These are phyloP conservation scores for Petrophora chlorosata DNA, from an alignment of 2,888 invertebrate genomes.

Conservation along the genomic window DNA sequence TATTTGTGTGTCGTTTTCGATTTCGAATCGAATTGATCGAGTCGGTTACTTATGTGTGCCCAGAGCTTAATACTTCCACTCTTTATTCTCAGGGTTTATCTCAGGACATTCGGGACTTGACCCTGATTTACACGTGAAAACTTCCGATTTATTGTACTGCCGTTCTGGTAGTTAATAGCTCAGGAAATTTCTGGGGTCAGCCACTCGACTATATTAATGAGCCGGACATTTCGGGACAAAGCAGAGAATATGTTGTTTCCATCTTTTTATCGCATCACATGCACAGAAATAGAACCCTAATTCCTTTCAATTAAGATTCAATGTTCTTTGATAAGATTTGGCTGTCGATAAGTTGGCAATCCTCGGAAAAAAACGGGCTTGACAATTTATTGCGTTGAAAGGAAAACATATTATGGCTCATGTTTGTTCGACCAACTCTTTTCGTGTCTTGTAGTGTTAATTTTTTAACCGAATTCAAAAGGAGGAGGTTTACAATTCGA, in stretches of 20 bases:
- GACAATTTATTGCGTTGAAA: slow-evolving; percentile 22
- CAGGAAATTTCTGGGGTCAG: slow-evolving; percentile 64
- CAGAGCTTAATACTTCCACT: slow-evolving; percentile 1
- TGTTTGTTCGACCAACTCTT: slow-evolving; percentile 18
- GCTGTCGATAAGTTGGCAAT: slow-evolving; percentile 34
- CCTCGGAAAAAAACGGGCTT: slow-evolving; percentile 12
- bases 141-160: slow-evolving; percentile 66
- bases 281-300: not conserved
- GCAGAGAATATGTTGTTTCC: slow-evolving; percentile 52
- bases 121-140: slow-evolving; percentile 75
- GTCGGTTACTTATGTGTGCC: not conserved
- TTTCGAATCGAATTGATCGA: too few relatives aligned
- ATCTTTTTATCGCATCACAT: slow-evolving; percentile 39
- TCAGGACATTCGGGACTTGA: slow-evolving; percentile 61
- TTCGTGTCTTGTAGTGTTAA: slow-evolving; percentile 9
- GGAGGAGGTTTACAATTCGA: too few relatives aligned
- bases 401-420: slow-evolving; percentile 19
- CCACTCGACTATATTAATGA: slow-evolving; percentile 68
- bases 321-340: not conserved
- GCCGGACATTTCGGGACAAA: slow-evolving; percentile 50
- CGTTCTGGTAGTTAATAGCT: slow-evolving; percentile 67
- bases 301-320: slow-evolving; percentile 3
- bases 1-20: too few relatives aligned
- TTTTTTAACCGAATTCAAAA: too few relatives aligned
- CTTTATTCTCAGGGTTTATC: slow-evolving; percentile 66